Conservation (phyloP, 2,888 invertebrate genomes). For the Diarsia dahlii region DNA sequence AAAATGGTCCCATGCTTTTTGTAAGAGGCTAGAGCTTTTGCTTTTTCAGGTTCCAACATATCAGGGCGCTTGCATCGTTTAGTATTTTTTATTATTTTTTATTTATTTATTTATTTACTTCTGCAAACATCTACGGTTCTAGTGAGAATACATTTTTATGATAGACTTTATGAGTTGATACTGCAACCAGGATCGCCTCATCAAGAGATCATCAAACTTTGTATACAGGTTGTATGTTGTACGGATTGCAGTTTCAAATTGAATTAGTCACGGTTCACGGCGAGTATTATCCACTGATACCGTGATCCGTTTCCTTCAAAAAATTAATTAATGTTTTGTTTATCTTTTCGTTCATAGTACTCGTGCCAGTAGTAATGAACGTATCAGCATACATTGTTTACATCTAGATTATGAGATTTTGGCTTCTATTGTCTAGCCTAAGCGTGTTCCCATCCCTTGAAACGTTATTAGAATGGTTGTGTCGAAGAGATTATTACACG, state of each 20-base stretch:
- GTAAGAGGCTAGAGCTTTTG: too few relatives aligned
- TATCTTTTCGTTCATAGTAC: neutral
- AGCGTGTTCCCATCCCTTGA: conserved; percentile 65
- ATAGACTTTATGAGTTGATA: neutral
- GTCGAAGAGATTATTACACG: conserved; percentile 43
- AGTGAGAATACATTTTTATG: neutral
- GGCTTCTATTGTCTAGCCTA: conserved; percentile 53
- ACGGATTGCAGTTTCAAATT: too few relatives aligned
- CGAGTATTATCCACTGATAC: too few relatives aligned
- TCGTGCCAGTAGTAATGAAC: conserved; percentile 27
- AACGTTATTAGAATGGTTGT: conserved; percentile 53
- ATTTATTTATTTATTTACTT: too few relatives aligned
- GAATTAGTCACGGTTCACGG: too few relatives aligned
- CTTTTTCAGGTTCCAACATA: neutral
- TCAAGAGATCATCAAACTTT: too few relatives aligned
- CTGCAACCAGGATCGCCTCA: neutral
- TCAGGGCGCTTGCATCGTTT: neutral
- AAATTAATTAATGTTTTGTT: too few relatives aligned
- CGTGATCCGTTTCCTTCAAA: too few relatives aligned
- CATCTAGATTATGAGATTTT: conserved; percentile 63
- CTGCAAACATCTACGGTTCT: neutral
- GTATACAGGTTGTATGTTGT: too few relatives aligned
- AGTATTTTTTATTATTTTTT: too few relatives aligned
- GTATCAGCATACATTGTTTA: conserved; percentile 64
- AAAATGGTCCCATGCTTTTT: too few relatives aligned